Conservation (phyloP, 2,797 vertebrate genomes). For the Phalloptychus januarius region DNA sequence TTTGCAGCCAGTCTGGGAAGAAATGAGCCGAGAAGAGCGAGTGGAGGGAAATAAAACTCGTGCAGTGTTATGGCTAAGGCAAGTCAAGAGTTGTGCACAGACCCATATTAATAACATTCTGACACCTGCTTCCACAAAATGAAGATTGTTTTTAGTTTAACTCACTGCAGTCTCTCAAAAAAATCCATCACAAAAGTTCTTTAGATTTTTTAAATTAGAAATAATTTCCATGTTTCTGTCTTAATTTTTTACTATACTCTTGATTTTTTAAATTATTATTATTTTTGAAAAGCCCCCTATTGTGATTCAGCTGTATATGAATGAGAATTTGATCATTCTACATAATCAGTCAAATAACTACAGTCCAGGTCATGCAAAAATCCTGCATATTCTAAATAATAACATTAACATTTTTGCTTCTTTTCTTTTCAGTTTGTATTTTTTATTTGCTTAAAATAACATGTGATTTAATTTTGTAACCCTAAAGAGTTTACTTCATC, state of each 20-base stretch:
- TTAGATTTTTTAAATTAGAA: background rate
- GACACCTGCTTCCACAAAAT: slow-evolving; percentile 18
- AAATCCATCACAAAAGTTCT: background rate
- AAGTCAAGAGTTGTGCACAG: slow-evolving; percentile 22
- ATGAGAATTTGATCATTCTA: background rate
- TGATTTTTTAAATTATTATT: background rate
- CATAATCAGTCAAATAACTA: background rate
- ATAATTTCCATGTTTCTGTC: background rate
- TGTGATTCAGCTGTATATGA: background rate
- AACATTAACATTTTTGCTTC: background rate
- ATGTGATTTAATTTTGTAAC: background rate
- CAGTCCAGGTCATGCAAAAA: background rate
- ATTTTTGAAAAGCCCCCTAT: background rate
- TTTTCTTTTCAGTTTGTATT: background rate
- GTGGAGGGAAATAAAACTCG: slow-evolving; percentile 21
- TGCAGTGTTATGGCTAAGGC: slow-evolving; percentile 54
- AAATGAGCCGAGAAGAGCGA: slow-evolving; percentile 50
- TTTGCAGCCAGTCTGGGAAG: slow-evolving; percentile 31
- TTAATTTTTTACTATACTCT: background rate
- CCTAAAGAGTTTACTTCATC: background rate
- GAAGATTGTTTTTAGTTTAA: slow-evolving; percentile 8
- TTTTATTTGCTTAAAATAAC: background rate
- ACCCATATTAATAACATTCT: slow-evolving; percentile 29
- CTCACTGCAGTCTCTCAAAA: background rate
- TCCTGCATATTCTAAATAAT: background rate